Conservation (phyloP, 2,888 invertebrate species). For the Melikaiella ostensackeni region DNA sequence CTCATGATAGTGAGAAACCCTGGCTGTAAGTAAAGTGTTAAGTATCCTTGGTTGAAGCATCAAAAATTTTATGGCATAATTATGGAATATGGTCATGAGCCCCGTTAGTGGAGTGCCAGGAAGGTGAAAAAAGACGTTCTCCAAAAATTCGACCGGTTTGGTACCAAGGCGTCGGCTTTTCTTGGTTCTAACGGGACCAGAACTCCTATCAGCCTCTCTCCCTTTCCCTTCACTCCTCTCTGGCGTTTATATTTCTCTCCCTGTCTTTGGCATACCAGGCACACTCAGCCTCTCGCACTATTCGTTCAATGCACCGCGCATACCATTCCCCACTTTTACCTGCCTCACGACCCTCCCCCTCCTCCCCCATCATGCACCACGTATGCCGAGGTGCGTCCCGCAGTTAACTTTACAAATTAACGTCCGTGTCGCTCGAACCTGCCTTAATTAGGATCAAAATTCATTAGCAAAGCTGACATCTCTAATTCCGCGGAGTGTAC, state of each 20-base stretch:
- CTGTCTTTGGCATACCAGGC: conserved; percentile 4
- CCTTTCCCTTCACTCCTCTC: neutral
- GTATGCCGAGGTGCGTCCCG: conserved; percentile 3
- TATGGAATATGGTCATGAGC: conserved; percentile 33
- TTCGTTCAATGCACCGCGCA: conserved; percentile 36
- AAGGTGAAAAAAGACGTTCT: conserved; percentile 33
- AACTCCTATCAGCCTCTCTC: conserved; percentile 18
- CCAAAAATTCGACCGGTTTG: conserved; percentile 39
- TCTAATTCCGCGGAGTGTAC: conserved; percentile 30
- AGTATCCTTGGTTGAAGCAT: neutral
- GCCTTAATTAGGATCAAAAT: conserved; percentile 39
- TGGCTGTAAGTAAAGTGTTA: neutral
- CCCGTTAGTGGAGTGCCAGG: conserved; percentile 31
- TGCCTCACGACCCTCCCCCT: neutral
- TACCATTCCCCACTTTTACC: conserved; percentile 13
- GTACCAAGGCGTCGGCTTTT: conserved; percentile 26
- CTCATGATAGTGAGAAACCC: neutral
- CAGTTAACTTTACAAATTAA: conserved; percentile 39
- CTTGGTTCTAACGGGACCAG: conserved; percentile 29
- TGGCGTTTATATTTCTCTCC: conserved; percentile 28
- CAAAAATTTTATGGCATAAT: conserved; percentile 16
- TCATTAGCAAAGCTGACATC: conserved; percentile 37
- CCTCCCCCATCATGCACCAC: neutral
- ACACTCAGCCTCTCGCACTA: conserved; percentile 17
- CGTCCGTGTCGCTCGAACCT: conserved; percentile 32